Base-by-base conservation (phyloP, 2,888 invertebrate genomes). In the Melanostoma scalare region DNA sequence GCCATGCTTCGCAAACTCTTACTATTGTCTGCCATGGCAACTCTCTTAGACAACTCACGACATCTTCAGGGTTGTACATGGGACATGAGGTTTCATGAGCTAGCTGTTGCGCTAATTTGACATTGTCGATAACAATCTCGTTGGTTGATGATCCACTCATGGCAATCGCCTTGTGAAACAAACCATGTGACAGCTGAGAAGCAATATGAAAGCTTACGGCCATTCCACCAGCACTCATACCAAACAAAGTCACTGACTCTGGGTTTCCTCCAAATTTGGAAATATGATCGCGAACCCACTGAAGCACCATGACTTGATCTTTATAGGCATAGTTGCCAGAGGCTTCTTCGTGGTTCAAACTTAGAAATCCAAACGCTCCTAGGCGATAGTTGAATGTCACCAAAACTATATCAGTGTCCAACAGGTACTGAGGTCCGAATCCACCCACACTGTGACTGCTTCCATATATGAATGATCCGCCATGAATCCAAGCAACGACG, bases 301-400 rank as follows among this genome's bases (percentile, higher is more conserved):
- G 91, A 46, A 95, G 88, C 0, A 93, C 94, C 33, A 91, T 89
- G 0, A 95, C 93, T 89, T 95, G 95, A 88, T 95, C 95, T 87
- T 94, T 93, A 76, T 94, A 90, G 0, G 94, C 95, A 77, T 93
- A 92, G 88, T 95, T 95, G 3, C 95, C 95, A 0, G 94, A 93
- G 0, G 93, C 93, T 44, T 92, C 90, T 52, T 92, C 90, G 67
- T 94, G 94, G 0, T 93, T 94, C 0, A 94, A 94, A 82, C 93
- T 93, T 9, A 94, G 87, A 87, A 93, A 94, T 4, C 94, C 94
- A 46, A 90, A 72, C 1, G 90, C 86, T 2, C 89, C 90, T 33
- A 90, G 67, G 2, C 91, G 89, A 79, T 90, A 90, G 56, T 90
- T 90, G 2, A 91, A 86, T 2, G 89, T 86, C 3, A 91, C 90